Percentiles rank a stretch among this genome's conserved stretches.
Conservation (phyloP, 2,888 invertebrate species). For the Philaethria dido region DNA sequence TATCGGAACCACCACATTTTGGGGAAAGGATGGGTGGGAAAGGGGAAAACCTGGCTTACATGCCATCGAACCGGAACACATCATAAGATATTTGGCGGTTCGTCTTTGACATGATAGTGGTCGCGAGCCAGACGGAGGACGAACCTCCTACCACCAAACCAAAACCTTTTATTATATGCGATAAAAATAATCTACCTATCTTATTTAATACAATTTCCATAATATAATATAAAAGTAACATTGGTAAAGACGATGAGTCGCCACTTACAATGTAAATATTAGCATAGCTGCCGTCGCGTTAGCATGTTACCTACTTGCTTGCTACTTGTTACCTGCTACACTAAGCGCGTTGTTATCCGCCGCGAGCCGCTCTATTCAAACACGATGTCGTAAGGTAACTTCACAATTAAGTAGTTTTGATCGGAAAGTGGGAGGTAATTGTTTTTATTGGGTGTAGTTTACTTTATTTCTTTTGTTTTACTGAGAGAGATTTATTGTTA, state of each 20-base stretch:
- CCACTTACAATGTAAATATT: slow-evolving; percentile 35
- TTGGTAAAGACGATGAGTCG: slow-evolving; percentile 24
- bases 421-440: not conserved
- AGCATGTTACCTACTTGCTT: slow-evolving; percentile 36
- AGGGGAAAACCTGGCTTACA: no score
- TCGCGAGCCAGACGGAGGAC: no score
- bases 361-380: slow-evolving; percentile 30
- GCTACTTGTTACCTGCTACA: slow-evolving; percentile 30
- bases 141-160: no score
- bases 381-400: slow-evolving; percentile 17
- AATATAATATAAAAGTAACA: not conserved
- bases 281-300: slow-evolving; percentile 30
- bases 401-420: not conserved
- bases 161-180: no score
- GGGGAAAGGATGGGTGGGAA: no score
- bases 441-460: not conserved
- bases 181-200: no score
- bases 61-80: no score
- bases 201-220: not conserved
- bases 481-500: no score
- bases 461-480: no score
- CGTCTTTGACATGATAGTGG: no score
- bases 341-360: slow-evolving; percentile 38
- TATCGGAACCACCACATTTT: no score
- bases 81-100: no score